Evolutionary conservation across 2,888 invertebrate species (phyloP).

Genomic region (Ochropleura plecta): DNA sequence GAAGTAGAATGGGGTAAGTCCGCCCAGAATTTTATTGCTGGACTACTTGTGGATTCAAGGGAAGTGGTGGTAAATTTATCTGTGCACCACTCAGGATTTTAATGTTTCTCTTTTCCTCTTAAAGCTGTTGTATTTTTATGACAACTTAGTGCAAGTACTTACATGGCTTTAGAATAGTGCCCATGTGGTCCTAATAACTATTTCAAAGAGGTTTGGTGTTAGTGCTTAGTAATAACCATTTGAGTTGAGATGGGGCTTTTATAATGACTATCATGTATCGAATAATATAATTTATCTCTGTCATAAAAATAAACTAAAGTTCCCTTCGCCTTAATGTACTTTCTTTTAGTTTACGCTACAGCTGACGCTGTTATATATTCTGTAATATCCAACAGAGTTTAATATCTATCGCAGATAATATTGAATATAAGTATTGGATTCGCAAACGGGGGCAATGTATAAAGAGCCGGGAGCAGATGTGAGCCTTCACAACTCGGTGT

Average conservation of each 20-base stretch:
- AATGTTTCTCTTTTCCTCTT: slow-evolving; percentile 71
- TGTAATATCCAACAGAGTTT: slow-evolving; percentile 77
- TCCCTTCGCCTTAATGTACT: slow-evolving; percentile 36
- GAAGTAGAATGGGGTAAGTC: slow-evolving; percentile 91
- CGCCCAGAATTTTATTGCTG: slow-evolving; percentile 76
- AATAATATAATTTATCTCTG: neutral
- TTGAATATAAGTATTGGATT: slow-evolving; percentile 78
- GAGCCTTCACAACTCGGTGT: slow-evolving; percentile 62
- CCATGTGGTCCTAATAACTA: slow-evolving; percentile 42
- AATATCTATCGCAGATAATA: slow-evolving; percentile 81
- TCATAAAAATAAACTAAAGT: slow-evolving; percentile 9
- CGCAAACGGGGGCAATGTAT: slow-evolving; percentile 71
- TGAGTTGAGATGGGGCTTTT: neutral
- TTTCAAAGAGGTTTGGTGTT: slow-evolving; percentile 31
- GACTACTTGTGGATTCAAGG: slow-evolving; percentile 84
- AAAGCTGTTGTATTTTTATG: slow-evolving; percentile 71
- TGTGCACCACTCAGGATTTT: slow-evolving; percentile 71
- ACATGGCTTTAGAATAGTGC: slow-evolving; percentile 50
- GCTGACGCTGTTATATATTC: slow-evolving; percentile 80
- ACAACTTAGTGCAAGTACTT: slow-evolving; percentile 62
- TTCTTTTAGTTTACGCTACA: slow-evolving; percentile 74
- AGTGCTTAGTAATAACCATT: slow-evolving; percentile 12
- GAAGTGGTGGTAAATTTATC: slow-evolving; percentile 72
- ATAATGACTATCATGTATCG: neutral
- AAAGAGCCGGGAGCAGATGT: slow-evolving; percentile 74